Base-by-base conservation (phyloP, 2,797 vertebrate species). In the Cottoperca gobio region DNA sequence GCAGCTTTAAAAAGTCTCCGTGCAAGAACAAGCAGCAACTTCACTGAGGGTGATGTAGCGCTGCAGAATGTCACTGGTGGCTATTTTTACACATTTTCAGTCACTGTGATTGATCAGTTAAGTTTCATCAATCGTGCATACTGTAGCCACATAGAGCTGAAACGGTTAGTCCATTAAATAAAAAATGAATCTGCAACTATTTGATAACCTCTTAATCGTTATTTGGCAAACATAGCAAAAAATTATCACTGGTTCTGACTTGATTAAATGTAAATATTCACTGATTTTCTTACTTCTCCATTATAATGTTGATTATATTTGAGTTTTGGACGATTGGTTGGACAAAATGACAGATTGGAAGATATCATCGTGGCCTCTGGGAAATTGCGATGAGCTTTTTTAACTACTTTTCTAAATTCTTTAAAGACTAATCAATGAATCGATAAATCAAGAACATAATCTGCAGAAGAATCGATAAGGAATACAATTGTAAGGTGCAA, bases 81-180 rank as follows among this genome's bases (percentile, higher is more conserved):
- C 86, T 86, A 69, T 84, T 89, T 88, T 82, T 83, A 80, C 48
- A 62, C 73, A 46, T 79, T 75, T 70, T 78, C 37, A 58, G 55
- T 62, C 5, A 17, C 74, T 57, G 35, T 66, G 65, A 76, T 73
- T 64, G 72, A 68, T 76, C 70, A 57, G 53, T 40, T 19, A 43
- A 70, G 39, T 69, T 84, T 70, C 66, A 63, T 78, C 75, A 69
- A 16, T 55, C 35, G 26, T 26, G 24, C 58, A 69, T 59, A 37
- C 19, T 54, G 33, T 59, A 33, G 31, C 33, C 31, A 46, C 43
- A 42, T 50, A 23, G 46, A 71, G 57, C 46, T 68, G 17, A 23
- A 77, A 55, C 8, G 9, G 67, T 70, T 14, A 33, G 35, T 35
- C 12, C 60, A 69, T 46, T 42, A 6, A 46, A 43, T 69, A 40